Evolutionary conservation across 2,113 vertebrate genomes (phyloP).

Genomic region (Glaucomys volans): DNA sequence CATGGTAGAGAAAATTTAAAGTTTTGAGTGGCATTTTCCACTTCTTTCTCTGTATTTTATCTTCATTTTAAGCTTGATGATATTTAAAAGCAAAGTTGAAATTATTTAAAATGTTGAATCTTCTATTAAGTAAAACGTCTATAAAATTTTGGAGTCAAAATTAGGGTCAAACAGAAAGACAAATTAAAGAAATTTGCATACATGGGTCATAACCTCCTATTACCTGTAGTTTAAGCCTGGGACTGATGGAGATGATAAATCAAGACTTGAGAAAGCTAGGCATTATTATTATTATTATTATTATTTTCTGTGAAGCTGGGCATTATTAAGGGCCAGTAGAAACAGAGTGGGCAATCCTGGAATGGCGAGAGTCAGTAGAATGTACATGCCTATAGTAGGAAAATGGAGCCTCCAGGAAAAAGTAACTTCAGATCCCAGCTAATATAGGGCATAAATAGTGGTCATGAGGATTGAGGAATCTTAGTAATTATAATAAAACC

Average conservation of each 20-base stretch:
- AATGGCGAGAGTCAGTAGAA: neutral
- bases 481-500: slow-evolving; percentile 50
- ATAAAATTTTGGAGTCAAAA: slow-evolving; percentile 23
- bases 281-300: neutral
- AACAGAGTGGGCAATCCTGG: neutral
- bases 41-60: slow-evolving; percentile 40
- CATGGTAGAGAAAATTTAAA: slow-evolving; percentile 39
- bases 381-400: neutral
- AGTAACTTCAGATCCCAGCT: neutral
- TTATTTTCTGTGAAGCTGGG: neutral
- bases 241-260: slow-evolving; percentile 36
- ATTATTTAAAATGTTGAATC: slow-evolving; percentile 51
- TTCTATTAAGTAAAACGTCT: slow-evolving; percentile 39
- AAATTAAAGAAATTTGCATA: slow-evolving; percentile 20
- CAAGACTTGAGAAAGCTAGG: neutral
- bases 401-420: neutral
- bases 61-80: slow-evolving; percentile 46
- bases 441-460: neutral
- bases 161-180: neutral
- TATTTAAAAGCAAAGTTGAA: slow-evolving; percentile 57
- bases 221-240: slow-evolving; percentile 14
- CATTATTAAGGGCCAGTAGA: neutral
- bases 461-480: neutral
- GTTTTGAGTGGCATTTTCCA: slow-evolving; percentile 20
- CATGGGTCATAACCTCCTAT: neutral